These are phyloP conservation scores for Doryteuthis pealeii DNA, from an alignment of 1,140 invertebrate species.

Conservation along the genomic window DNA sequence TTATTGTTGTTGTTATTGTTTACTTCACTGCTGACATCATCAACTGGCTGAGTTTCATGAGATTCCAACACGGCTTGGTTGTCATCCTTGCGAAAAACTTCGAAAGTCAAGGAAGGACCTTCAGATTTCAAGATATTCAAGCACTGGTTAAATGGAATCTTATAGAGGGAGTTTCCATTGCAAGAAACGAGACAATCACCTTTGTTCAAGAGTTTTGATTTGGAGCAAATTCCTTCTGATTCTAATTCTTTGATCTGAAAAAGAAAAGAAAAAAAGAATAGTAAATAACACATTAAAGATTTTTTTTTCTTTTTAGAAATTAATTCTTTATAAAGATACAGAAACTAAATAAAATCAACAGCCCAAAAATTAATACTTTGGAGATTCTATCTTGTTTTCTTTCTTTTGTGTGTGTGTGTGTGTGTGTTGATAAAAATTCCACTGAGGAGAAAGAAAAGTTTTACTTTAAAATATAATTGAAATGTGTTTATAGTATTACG, in stretches of 20 bases:
- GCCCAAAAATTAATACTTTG: too few species aligned
- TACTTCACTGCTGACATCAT: neutral
- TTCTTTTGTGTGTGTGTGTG: too few species aligned
- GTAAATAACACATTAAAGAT: too few species aligned
- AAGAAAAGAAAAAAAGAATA: slow-evolving; percentile 10
- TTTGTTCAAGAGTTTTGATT: slow-evolving; percentile 24
- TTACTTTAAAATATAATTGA: too few species aligned
- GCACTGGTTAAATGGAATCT: slow-evolving; percentile 81
- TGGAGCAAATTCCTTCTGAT: slow-evolving; percentile 30
- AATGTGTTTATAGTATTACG: too few species aligned
- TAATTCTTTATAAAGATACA: too few species aligned
- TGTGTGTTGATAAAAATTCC: too few species aligned
- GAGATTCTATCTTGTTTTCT: too few species aligned
- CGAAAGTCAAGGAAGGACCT: slow-evolving; percentile 20
- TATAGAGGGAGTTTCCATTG: slow-evolving; percentile 80
- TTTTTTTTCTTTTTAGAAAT: too few species aligned
- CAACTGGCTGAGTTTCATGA: neutral
- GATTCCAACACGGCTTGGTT: neutral
- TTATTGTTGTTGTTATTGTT: neutral
- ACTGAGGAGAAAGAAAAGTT: too few species aligned
- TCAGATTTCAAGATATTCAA: slow-evolving; percentile 75
- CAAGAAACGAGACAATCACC: slow-evolving; percentile 86
- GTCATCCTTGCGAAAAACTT: slow-evolving; percentile 10
- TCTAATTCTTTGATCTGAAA: slow-evolving; percentile 36
- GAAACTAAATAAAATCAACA: too few species aligned